Conservation (phyloP, 2,113 vertebrate genomes). For the Nipponia nippon region DNA sequence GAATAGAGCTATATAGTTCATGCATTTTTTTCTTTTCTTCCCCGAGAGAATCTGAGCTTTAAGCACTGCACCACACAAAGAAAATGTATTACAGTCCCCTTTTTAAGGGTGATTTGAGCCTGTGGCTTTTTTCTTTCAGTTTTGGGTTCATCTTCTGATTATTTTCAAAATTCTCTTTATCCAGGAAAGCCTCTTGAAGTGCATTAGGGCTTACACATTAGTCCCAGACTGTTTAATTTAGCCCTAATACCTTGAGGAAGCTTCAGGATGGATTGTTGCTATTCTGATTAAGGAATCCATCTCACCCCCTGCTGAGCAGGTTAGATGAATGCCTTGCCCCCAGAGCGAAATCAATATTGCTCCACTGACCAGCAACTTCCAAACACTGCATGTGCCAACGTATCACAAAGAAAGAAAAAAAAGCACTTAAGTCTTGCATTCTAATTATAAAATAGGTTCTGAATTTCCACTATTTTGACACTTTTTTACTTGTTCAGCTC, state of each 20-base stretch:
- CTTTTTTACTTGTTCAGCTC: background rate
- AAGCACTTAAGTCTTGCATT: background rate
- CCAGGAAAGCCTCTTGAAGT: conserved; percentile 21
- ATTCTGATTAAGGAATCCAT: conserved; percentile 16
- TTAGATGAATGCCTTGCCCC: conserved; percentile 10
- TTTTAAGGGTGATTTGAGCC: background rate
- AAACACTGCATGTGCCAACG: rapidly evolving
- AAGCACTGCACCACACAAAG: conserved; percentile 18
- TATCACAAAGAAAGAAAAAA: background rate
- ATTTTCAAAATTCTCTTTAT: conserved; percentile 13
- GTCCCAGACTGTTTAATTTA: conserved; percentile 53
- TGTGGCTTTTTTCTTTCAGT: background rate
- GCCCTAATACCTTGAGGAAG: conserved; percentile 57
- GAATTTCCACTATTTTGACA: background rate
- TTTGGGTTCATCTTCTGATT: background rate
- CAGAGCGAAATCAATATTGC: background rate
- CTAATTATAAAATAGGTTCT: background rate
- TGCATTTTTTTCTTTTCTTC: background rate
- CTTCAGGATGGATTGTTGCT: conserved; percentile 30
- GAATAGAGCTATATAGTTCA: background rate
- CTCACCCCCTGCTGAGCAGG: background rate
- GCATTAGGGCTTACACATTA: conserved; percentile 34
- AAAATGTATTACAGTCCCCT: background rate
- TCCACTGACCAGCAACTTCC: background rate
- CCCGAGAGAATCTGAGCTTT: background rate